Conservation (phyloP, 2,888 invertebrate species). For the Troides oblongomaculatus region DNA sequence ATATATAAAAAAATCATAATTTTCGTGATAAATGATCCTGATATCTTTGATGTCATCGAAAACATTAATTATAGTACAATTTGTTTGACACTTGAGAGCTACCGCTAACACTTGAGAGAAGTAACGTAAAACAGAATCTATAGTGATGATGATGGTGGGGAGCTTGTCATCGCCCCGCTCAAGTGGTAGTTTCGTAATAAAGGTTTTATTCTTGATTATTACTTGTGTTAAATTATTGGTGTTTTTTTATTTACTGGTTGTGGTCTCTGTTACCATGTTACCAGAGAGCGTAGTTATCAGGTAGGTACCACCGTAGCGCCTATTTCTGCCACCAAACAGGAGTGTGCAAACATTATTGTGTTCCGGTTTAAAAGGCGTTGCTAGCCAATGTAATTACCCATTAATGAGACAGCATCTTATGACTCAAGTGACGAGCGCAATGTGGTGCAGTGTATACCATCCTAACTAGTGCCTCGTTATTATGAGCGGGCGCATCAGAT, state of each 20-base stretch:
- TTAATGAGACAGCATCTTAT: too few species aligned
- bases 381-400: too few species aligned
- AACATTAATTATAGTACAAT: slow-evolving; percentile 5
- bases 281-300: too few species aligned
- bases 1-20: background rate
- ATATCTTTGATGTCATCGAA: background rate
- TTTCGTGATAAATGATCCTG: background rate
- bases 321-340: too few species aligned
- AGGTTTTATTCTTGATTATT: background rate
- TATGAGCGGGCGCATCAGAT: too few species aligned
- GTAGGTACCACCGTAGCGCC: too few species aligned
- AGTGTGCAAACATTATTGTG: too few species aligned
- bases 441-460: too few species aligned
- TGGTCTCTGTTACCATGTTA: too few species aligned
- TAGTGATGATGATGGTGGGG: slow-evolving; percentile 2
- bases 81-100: slow-evolving; percentile 13
- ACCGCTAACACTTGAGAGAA: slow-evolving; percentile 17
- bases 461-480: too few species aligned
- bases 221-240: background rate
- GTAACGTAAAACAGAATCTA: slow-evolving; percentile 22
- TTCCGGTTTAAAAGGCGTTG: too few species aligned
- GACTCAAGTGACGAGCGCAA: too few species aligned
- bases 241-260: background rate
- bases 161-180: slow-evolving; percentile 14
- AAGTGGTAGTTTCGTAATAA: slow-evolving; percentile 8